A percentile compares a stretch with the other conserved stretches of the same genome.
phyloP scores from a whole-genome alignment of 2,888 invertebrate genomes.

The Syrista parreyssii region DNA sequence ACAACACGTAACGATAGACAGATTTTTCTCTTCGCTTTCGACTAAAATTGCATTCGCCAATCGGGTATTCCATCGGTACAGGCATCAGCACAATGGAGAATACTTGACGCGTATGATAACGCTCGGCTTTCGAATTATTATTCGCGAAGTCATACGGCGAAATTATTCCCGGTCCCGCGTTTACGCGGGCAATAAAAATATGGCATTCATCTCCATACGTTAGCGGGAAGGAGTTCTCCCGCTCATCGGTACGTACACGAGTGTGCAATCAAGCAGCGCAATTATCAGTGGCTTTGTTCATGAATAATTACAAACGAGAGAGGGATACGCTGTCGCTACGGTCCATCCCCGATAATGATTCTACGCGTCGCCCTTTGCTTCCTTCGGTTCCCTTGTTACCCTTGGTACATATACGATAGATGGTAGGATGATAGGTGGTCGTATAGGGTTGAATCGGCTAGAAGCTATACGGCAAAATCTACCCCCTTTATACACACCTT shows the following conservation, averaged over 20 bases:
- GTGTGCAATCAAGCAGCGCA: slow-evolving; percentile 60
- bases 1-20: background rate
- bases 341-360: background rate
- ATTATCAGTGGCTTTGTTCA: slow-evolving; percentile 61
- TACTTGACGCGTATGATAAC: slow-evolving; percentile 25
- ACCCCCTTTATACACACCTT: background rate
- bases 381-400: slow-evolving; percentile 22
- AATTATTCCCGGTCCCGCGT: slow-evolving; percentile 35
- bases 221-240: slow-evolving; percentile 26
- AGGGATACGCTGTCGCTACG: slow-evolving; percentile 27
- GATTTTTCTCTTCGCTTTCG: background rate
- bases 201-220: slow-evolving; percentile 54
- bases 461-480: background rate
- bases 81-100: background rate
- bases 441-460: no score
- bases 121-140: slow-evolving; percentile 25
- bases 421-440: background rate
- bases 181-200: slow-evolving; percentile 42
- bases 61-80: background rate
- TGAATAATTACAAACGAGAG: slow-evolving; percentile 61
- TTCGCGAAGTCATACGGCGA: slow-evolving; percentile 2
- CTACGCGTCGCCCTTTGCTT: slow-evolving; percentile 1
- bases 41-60: background rate
- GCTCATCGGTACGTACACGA: slow-evolving; percentile 52
- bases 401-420: background rate